A percentile compares a stretch with the other conserved stretches of the same genome.
Conservation (phyloP, 2,113 vertebrate genomes). For the Nothoprocta pentlandii region DNA sequence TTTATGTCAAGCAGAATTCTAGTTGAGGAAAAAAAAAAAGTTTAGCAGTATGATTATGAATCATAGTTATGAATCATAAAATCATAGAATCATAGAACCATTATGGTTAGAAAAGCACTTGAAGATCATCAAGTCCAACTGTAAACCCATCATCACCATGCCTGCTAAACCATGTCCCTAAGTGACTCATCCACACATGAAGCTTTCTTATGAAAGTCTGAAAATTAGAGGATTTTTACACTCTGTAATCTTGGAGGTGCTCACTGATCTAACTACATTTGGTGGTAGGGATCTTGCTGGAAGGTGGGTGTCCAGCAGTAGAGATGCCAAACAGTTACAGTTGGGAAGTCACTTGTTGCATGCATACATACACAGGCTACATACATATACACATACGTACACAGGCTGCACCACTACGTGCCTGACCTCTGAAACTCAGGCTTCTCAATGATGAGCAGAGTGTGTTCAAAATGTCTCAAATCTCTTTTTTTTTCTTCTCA, state of each 20-base stretch:
- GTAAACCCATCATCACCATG: no score
- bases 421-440: not conserved
- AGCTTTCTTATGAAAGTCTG: not conserved
- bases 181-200: not conserved
- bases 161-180: no score
- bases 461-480: not conserved
- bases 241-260: not conserved
- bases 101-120: no score
- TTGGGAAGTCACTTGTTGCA: not conserved
- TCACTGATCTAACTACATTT: rapidly evolving
- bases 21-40: not conserved
- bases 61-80: no score
- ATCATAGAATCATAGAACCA: no score
- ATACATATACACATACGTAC: not conserved
- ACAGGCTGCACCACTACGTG: not conserved
- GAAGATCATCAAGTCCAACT: no score
- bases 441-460: not conserved
- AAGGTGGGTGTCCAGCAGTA: not conserved
- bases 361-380: not conserved
- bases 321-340: not conserved
- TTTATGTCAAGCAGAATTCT: not conserved
- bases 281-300: not conserved
- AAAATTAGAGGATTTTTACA: not conserved
- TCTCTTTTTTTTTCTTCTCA: not conserved
- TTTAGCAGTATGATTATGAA: no score